Conservation (phyloP, 2,113 vertebrate species). For the Suricata suricatta region DNA sequence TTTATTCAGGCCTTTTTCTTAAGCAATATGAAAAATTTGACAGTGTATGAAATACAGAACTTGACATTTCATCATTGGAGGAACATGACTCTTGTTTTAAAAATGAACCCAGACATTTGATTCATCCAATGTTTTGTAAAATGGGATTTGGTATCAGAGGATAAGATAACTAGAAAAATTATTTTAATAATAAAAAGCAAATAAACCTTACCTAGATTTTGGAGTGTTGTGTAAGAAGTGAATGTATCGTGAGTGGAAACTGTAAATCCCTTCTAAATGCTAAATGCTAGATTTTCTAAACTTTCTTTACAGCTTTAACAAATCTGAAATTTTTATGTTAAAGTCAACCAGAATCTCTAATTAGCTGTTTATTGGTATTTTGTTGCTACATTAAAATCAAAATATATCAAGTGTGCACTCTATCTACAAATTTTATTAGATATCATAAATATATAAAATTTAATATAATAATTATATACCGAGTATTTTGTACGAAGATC, state of each 20-base stretch:
- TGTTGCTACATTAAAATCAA: background rate
- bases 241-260: background rate
- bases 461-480: background rate
- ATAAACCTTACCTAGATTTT: background rate
- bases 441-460: background rate
- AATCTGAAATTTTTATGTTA: background rate
- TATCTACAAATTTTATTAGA: background rate
- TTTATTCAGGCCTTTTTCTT: constrained; percentile 40
- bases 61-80: background rate
- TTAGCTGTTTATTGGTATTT: background rate
- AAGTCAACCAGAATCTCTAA: background rate
- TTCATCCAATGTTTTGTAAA: background rate
- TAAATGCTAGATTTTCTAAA: background rate
- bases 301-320: background rate
- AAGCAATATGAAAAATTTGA: constrained; percentile 1
- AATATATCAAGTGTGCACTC: background rate
- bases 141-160: background rate
- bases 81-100: background rate
- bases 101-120: background rate
- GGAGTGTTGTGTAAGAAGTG: background rate
- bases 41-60: background rate
- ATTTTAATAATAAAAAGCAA: background rate
- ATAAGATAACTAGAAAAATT: background rate
- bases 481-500: background rate
- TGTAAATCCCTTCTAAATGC: background rate